Conservation (phyloP, 2,797 vertebrate genomes). For the Helostoma temminkii region DNA sequence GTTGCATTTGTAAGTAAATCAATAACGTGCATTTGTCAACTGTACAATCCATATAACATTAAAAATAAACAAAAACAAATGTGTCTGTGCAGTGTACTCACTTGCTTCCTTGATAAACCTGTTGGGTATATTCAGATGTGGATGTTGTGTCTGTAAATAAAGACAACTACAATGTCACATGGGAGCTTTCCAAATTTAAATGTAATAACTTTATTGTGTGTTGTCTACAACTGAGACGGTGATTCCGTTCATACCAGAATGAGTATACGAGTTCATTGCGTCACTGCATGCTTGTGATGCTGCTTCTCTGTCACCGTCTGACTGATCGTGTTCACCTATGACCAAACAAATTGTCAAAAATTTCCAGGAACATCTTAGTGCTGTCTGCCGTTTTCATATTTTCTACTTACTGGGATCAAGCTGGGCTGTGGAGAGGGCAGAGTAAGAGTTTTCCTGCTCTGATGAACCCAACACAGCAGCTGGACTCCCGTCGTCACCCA, state of each 20-base stretch:
- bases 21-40: neutral
- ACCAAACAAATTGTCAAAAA: neutral
- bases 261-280: constrained; percentile 73
- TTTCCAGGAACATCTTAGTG: neutral
- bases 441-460: constrained; percentile 82
- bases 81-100: constrained; percentile 78
- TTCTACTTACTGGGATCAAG: constrained; percentile 86
- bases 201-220: neutral
- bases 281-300: constrained; percentile 63
- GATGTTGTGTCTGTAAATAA: constrained; percentile 87
- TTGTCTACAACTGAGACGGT: fast-evolving
- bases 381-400: neutral
- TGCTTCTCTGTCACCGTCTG: constrained; percentile 57
- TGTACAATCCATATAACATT: neutral
- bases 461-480: constrained; percentile 82
- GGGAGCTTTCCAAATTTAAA: neutral
- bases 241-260: constrained; percentile 70
- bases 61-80: neutral
- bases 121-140: constrained; percentile 92
- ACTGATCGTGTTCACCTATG: constrained; percentile 71
- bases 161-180: constrained; percentile 57
- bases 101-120: constrained; percentile 94
- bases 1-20: neutral
- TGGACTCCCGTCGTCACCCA: constrained; percentile 76
- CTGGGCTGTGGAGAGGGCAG: constrained; percentile 85